phyloP scores from a whole-genome alignment of 2,888 invertebrate genomes.

The Pristionchus japonicus region DNA sequence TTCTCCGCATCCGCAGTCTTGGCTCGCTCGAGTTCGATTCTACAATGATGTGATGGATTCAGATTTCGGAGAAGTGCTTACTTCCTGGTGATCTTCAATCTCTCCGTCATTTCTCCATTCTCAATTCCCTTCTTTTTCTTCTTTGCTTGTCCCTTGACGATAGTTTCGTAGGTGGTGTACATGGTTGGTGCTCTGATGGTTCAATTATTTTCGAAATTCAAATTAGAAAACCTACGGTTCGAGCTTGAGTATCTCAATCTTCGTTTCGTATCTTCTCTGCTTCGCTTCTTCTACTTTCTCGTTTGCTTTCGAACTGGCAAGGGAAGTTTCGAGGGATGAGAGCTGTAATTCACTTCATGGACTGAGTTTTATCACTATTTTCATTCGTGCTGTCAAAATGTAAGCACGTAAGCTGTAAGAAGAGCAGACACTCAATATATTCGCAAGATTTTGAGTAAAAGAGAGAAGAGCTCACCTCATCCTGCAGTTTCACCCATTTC shows the following conservation, averaged over 20 bases:
- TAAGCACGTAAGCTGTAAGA: too few relatives aligned
- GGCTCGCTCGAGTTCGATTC: constrained; percentile 17
- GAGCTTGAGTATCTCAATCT: constrained; percentile 39
- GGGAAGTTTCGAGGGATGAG: neutral
- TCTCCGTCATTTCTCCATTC: constrained; percentile 13
- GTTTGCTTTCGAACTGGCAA: neutral
- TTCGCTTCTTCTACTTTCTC: constrained; percentile 44
- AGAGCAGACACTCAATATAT: neutral
- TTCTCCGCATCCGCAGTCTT: neutral
- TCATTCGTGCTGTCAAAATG: too few relatives aligned
- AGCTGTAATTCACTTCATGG: too few relatives aligned
- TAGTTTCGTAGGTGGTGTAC: constrained; percentile 28
- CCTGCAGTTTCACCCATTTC: constrained; percentile 33
- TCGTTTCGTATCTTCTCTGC: constrained; percentile 43
- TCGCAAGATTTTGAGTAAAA: neutral
- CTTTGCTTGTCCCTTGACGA: constrained; percentile 37
- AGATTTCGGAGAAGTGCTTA: neutral
- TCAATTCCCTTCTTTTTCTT: constrained; percentile 39
- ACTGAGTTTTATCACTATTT: too few relatives aligned
- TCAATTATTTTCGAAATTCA: neutral
- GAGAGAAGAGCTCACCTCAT: constrained; percentile 44
- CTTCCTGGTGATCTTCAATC: constrained; percentile 7
- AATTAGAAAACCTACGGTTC: constrained; percentile 22
- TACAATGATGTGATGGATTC: neutral
- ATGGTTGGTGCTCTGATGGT: constrained; percentile 29